Base-by-base conservation (phyloP, 2,113 vertebrate species). In the Grus americana region DNA sequence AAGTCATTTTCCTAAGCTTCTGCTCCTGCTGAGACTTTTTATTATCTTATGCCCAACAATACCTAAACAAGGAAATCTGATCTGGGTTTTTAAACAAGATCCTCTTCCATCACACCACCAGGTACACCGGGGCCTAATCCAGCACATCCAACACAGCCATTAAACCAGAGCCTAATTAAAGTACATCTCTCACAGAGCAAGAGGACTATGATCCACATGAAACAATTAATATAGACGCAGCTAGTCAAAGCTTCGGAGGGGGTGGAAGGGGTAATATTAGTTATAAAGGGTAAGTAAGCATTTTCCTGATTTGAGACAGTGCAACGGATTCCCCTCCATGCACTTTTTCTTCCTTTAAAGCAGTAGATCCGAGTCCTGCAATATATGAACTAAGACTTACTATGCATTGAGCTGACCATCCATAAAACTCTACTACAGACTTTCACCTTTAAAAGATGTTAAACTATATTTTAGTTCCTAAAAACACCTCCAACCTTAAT, bases 321-420 rank as follows among this genome's bases (percentile, higher is more conserved):
- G 13, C 3, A 30, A 14, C 2, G 55, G 9, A 50, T n/a, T 57
- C 20, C 5, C 7, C 13, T 2, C 9, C 0, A 0, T 8, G 3
- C 24, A 32, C 5, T 47, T 82, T 29, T 34, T 47, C 36, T 42
- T 19, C 19, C 34, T 88, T 89, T 22, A 13, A 27, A 73, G 32
- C 29, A 71, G 11, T 1, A 74, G 50, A 80, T 67, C 3, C 7
- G 38, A n/a, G 49, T 47, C 52, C 7, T 47, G 13, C 15, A 79
- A 79, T 4, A 36, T 4, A 34, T 15, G 15, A 79, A 62, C 49
- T 65, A 52, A 63, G 44, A 59, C 16, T 62, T 46, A 18, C 12
- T n/a, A 21, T 12, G 3, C 22, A n/a, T 3, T 47, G 11, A 87
- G 21, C 12, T 38, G 42, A 80, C 15, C 23, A 30, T 36, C 42